Evolutionary conservation across 2,888 invertebrate genomes (phyloP).

Genomic region (Pandemis cinnamomeana): DNA sequence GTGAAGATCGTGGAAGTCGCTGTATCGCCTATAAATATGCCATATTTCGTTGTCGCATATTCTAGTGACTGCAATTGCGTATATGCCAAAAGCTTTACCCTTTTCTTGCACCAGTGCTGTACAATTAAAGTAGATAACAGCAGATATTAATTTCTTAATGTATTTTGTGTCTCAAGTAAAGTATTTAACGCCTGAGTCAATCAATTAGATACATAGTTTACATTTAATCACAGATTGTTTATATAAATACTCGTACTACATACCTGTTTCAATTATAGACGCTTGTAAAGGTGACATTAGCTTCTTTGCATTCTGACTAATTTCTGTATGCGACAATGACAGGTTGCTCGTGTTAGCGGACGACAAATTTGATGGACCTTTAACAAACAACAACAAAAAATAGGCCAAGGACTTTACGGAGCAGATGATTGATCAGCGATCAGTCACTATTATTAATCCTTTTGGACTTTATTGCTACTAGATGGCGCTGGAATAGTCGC

Average conservation of each 20-base stretch:
- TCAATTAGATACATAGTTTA: too few species aligned
- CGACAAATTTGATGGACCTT: constrained; percentile 72
- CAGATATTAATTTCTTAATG: too few species aligned
- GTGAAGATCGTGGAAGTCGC: constrained; percentile 96
- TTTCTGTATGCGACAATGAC: constrained; percentile 75
- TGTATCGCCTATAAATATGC: constrained; percentile 96
- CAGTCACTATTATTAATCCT: too few species aligned
- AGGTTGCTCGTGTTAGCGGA: constrained; percentile 65
- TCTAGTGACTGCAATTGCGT: constrained; percentile 92
- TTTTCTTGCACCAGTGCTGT: constrained; percentile 91
- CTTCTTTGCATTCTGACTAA: constrained; percentile 72
- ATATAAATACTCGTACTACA: not conserved
- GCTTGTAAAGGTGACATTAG: constrained; percentile 79
- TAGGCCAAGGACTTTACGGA: too few species aligned
- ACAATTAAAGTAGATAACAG: too few species aligned
- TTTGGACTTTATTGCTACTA: not conserved
- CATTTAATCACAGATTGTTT: too few species aligned
- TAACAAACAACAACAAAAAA: constrained; percentile 43
- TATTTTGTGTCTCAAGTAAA: too few species aligned
- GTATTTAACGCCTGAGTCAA: too few species aligned
- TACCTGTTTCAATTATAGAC: constrained; percentile 88
- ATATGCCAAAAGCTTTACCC: constrained; percentile 94
- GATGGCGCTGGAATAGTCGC: not conserved
- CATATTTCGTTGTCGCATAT: constrained; percentile 90
- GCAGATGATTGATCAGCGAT: too few species aligned